phyloP scores from a whole-genome alignment of 2,797 vertebrate genomes.

The Anabas testudineus region DNA sequence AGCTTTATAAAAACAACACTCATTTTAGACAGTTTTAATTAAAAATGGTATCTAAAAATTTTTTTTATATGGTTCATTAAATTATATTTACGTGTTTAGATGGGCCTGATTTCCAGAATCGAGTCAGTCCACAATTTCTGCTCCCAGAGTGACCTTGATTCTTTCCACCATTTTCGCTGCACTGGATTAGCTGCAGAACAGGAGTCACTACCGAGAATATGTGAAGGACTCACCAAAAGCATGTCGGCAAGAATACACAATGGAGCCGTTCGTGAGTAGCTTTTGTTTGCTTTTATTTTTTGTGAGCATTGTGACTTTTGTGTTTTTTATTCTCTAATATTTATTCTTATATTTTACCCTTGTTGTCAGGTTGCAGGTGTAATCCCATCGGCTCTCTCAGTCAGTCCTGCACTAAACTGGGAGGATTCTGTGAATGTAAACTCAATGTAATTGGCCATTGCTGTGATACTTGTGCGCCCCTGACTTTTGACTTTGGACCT shows the following conservation, averaged over 20 bases:
- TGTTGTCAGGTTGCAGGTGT: constrained; percentile 86
- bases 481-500: constrained; percentile 86
- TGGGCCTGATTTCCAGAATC: constrained; percentile 88
- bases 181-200: constrained; percentile 81
- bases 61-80: neutral
- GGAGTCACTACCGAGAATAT: constrained; percentile 74
- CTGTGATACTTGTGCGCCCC: constrained; percentile 87
- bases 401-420: constrained; percentile 83
- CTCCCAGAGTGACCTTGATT: constrained; percentile 79
- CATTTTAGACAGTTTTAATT: too few relatives aligned
- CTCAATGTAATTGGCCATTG: constrained; percentile 86
- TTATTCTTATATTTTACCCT: neutral
- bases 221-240: constrained; percentile 83
- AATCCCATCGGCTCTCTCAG: constrained; percentile 81
- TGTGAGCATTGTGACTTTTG: neutral
- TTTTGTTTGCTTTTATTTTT: neutral
- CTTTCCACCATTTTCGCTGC: constrained; percentile 85
- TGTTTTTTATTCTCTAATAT: neutral
- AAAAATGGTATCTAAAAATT: neutral
- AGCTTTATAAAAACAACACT: too few relatives aligned
- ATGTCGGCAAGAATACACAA: constrained; percentile 88
- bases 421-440: constrained; percentile 89
- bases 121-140: constrained; percentile 84
- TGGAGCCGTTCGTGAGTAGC: constrained; percentile 86
- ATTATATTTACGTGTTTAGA: constrained; percentile 68